Evolutionary conservation across 2,113 vertebrate species (phyloP).

Genomic region (Melanotaenia duboulayi): DNA sequence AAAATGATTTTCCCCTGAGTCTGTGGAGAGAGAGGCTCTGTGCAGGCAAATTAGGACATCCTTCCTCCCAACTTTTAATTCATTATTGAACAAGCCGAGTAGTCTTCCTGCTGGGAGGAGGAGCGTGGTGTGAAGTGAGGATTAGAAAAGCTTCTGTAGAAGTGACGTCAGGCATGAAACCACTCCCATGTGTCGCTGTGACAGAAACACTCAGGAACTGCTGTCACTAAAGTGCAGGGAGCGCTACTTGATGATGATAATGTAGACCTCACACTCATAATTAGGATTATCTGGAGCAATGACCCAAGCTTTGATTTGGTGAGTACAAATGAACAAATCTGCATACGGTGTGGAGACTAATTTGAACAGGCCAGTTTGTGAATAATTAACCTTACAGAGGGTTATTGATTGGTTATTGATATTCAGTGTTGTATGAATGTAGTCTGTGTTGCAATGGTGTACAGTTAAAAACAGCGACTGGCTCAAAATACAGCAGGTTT

Average conservation of each 20-base stretch:
- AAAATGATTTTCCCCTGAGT: slow-evolving; percentile 7
- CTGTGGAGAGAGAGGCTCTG: neutral
- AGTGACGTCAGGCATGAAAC: slow-evolving; percentile 56
- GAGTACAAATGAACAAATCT: slow-evolving; percentile 68
- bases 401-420: too few species aligned
- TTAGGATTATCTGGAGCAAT: slow-evolving; percentile 71
- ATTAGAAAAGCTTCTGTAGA: slow-evolving; percentile 50
- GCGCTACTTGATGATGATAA: slow-evolving; percentile 50
- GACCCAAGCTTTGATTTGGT: slow-evolving; percentile 65
- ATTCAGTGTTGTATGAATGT: slow-evolving; percentile 19
- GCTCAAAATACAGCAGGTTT: slow-evolving; percentile 29
- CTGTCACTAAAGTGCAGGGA: slow-evolving; percentile 63
- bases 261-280: slow-evolving; percentile 59
- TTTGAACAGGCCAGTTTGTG: slow-evolving; percentile 45
- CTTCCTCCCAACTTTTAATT: slow-evolving; percentile 39
- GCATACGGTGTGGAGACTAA: slow-evolving; percentile 46
- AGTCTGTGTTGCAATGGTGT: slow-evolving; percentile 16
- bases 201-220: slow-evolving; percentile 57
- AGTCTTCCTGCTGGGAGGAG: slow-evolving; percentile 38
- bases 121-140: slow-evolving; percentile 38
- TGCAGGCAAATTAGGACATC: neutral
- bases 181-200: slow-evolving; percentile 63
- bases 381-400: slow-evolving; percentile 47
- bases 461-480: slow-evolving; percentile 22
- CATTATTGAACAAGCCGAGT: slow-evolving; percentile 16